phyloP scores from a whole-genome alignment of 2,888 invertebrate species.

The Diadromus collaris region DNA sequence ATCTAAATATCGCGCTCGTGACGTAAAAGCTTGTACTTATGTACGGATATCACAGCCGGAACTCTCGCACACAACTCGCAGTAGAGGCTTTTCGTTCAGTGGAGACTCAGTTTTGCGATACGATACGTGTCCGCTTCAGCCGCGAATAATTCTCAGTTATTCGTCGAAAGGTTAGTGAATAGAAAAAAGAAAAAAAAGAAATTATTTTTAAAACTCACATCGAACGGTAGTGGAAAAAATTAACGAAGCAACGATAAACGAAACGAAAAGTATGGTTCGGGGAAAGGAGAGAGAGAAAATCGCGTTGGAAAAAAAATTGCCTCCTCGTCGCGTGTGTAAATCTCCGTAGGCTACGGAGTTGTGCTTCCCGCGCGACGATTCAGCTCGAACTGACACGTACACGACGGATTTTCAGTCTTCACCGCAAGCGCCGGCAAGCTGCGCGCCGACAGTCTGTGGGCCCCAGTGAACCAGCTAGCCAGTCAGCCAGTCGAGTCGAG shows the following conservation, averaged over 20 bases:
- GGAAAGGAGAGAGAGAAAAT: not conserved
- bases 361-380: constrained; percentile 58
- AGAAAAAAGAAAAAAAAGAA: not conserved
- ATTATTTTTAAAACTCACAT: constrained; percentile 39
- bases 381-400: constrained; percentile 56
- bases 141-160: not conserved
- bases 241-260: not conserved
- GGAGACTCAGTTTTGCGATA: not conserved
- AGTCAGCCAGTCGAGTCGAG: constrained; percentile 39
- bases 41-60: not conserved
- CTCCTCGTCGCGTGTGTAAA: constrained; percentile 17
- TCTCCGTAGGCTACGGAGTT: not conserved
- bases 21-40: not conserved
- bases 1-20: not conserved
- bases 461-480: constrained; percentile 45
- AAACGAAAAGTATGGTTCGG: not conserved
- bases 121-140: not conserved
- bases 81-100: not conserved
- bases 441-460: constrained; percentile 19
- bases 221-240: constrained; percentile 20
- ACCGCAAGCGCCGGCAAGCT: constrained; percentile 46
- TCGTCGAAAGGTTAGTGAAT: not conserved
- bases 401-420: constrained; percentile 45
- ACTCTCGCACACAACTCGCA: not conserved
- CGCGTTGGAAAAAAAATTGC: not conserved